Evolutionary conservation across 2,888 invertebrate species (phyloP).

Genomic region (Lasioglossum oenotherae): DNA sequence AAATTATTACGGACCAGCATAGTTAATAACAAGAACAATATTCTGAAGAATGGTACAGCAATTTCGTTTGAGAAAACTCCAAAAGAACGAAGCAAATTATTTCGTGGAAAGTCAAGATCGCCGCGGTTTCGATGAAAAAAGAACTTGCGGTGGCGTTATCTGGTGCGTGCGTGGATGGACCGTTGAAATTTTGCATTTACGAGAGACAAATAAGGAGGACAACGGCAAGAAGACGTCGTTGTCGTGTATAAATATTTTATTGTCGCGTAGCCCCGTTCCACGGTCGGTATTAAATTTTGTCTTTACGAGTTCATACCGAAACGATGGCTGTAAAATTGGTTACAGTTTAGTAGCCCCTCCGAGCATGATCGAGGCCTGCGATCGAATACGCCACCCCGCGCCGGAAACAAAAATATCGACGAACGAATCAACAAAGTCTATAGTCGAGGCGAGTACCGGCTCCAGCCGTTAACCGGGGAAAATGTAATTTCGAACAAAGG

Average conservation of each 20-base stretch:
- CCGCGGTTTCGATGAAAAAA: not conserved
- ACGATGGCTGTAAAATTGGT: constrained; percentile 26
- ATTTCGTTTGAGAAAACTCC: too few relatives aligned
- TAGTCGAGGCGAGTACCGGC: constrained; percentile 5
- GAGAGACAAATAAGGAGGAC: constrained; percentile 2
- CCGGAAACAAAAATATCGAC: constrained; percentile 27
- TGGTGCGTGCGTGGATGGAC: not conserved
- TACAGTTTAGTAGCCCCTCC: constrained; percentile 26
- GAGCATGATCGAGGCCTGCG: not conserved
- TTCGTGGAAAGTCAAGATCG: not conserved
- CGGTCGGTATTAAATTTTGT: constrained; percentile 37
- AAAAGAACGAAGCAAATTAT: too few relatives aligned
- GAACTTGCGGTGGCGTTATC: not conserved
- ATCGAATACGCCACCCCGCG: not conserved
- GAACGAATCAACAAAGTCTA: not conserved
- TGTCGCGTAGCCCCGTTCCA: not conserved
- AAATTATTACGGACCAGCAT: too few relatives aligned
- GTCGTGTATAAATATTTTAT: constrained; percentile 44
- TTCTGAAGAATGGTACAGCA: too few relatives aligned
- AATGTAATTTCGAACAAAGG: constrained; percentile 38
- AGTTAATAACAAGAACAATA: too few relatives aligned
- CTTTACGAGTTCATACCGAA: constrained; percentile 36
- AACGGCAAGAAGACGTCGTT: not conserved
- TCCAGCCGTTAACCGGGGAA: constrained; percentile 19
- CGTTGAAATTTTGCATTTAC: constrained; percentile 3